Evolutionary conservation across 2,888 invertebrate species (phyloP).

Genomic region (Diadromus collaris): DNA sequence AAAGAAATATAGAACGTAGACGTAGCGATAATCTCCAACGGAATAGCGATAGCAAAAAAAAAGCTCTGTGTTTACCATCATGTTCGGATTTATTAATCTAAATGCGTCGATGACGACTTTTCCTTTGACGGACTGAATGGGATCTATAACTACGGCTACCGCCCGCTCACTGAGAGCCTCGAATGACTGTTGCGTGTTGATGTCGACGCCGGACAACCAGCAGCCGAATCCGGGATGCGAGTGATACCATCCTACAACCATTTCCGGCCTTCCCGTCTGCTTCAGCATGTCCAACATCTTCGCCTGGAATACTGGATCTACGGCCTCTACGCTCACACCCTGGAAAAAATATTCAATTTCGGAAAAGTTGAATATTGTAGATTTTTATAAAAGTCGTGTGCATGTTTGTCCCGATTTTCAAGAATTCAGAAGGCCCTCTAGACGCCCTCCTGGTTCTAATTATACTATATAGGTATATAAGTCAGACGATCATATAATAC

Average conservation of each 20-base stretch:
- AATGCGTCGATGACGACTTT: slow-evolving; percentile 99
- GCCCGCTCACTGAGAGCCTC: slow-evolving; percentile 99
- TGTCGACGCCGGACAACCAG: slow-evolving; percentile 99
- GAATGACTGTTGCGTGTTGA: slow-evolving; percentile 99
- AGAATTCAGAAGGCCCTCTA: background rate
- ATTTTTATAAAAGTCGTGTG: background rate
- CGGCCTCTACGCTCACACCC: slow-evolving; percentile 99
- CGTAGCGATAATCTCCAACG: background rate
- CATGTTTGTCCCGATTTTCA: background rate
- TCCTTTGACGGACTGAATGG: slow-evolving; percentile 99
- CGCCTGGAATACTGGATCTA: slow-evolving; percentile 99
- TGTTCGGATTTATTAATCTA: slow-evolving; percentile 99
- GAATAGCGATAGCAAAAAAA: background rate
- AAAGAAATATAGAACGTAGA: background rate
- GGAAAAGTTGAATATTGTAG: background rate
- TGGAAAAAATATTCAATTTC: slow-evolving; percentile 51
- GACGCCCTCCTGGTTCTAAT: background rate
- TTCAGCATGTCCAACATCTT: slow-evolving; percentile 99
- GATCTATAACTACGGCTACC: slow-evolving; percentile 99
- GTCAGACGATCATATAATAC: background rate
- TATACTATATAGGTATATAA: background rate
- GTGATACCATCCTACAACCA: slow-evolving; percentile 99
- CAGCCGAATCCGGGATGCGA: slow-evolving; percentile 99
- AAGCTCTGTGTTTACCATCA: slow-evolving; percentile 87
- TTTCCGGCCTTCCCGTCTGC: slow-evolving; percentile 99